Conservation (phyloP, 2,888 invertebrate genomes). For the Ommatoiulus sabulosus region DNA sequence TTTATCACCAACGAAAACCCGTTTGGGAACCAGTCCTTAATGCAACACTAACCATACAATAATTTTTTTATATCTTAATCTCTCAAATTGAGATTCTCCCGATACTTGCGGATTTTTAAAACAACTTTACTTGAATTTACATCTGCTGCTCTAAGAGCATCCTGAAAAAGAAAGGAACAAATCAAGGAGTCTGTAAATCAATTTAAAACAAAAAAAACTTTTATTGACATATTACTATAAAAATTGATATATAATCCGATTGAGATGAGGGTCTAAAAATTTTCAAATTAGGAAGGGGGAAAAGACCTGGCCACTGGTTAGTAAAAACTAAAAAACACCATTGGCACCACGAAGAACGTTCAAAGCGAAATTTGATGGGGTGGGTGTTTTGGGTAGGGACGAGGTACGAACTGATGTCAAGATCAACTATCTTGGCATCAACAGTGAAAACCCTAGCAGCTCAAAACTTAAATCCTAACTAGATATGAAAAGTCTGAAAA, state of each 20-base stretch:
- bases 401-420: not conserved
- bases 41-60: too few relatives aligned
- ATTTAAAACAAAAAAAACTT: conserved; percentile 13
- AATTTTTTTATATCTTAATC: too few relatives aligned
- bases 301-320: conserved; percentile 40
- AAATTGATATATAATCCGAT: conserved; percentile 9
- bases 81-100: too few relatives aligned
- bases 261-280: not conserved
- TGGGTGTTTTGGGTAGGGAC: not conserved
- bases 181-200: not conserved
- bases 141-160: too few relatives aligned
- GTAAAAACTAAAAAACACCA: conserved; percentile 1
- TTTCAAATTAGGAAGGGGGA: not conserved
- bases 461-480: not conserved
- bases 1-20: too few relatives aligned
- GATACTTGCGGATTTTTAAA: too few relatives aligned
- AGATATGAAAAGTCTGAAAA: not conserved
- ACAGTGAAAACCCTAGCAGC: not conserved
- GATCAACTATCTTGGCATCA: too few relatives aligned
- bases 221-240: conserved; percentile 37
- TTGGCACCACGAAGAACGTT: conserved; percentile 24
- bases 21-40: too few relatives aligned
- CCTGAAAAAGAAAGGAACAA: not conserved
- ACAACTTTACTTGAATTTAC: too few relatives aligned
- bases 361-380: not conserved